Conservation (phyloP, 2,888 invertebrate genomes). For the Malthinus flaveolus region DNA sequence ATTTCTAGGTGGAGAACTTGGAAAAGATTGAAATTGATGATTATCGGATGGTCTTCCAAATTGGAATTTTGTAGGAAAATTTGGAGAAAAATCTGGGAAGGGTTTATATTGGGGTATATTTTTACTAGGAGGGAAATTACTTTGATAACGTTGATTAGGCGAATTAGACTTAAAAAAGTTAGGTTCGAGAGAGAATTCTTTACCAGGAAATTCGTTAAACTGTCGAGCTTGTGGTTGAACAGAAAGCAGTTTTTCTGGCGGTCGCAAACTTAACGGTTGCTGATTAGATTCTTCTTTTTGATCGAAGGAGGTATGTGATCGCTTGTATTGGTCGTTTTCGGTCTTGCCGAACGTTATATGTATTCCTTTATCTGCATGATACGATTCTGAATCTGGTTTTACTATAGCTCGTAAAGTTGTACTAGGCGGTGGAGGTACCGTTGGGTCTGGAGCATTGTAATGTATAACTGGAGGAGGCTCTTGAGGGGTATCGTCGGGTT, state of each 20-base stretch:
- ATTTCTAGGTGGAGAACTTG: not conserved
- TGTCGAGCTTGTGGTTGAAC: constrained; percentile 39
- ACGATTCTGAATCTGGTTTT: constrained; percentile 83
- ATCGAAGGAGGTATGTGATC: constrained; percentile 55
- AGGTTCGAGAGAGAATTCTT: constrained; percentile 25
- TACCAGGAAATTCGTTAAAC: constrained; percentile 33
- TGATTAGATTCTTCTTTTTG: constrained; percentile 66
- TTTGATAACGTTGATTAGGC: constrained; percentile 23
- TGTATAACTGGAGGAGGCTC: constrained; percentile 59
- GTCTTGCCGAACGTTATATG: constrained; percentile 81
- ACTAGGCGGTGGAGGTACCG: constrained; percentile 62
- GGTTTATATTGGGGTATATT: not conserved
- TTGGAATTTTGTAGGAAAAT: constrained; percentile 1
- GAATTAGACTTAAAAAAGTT: constrained; percentile 10
- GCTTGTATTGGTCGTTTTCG: constrained; percentile 56
- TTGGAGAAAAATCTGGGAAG: not conserved
- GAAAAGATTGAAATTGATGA: not conserved
- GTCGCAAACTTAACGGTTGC: constrained; percentile 63
- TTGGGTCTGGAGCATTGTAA: constrained; percentile 34
- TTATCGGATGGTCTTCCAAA: not conserved
- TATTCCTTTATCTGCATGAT: constrained; percentile 78
- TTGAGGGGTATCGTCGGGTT: constrained; percentile 59
- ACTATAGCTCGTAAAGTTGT: constrained; percentile 85
- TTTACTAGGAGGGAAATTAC: constrained; percentile 11
- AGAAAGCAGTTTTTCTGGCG: constrained; percentile 36